Conservation (phyloP, 2,113 vertebrate genomes). For the Brienomyrus longianalis region DNA sequence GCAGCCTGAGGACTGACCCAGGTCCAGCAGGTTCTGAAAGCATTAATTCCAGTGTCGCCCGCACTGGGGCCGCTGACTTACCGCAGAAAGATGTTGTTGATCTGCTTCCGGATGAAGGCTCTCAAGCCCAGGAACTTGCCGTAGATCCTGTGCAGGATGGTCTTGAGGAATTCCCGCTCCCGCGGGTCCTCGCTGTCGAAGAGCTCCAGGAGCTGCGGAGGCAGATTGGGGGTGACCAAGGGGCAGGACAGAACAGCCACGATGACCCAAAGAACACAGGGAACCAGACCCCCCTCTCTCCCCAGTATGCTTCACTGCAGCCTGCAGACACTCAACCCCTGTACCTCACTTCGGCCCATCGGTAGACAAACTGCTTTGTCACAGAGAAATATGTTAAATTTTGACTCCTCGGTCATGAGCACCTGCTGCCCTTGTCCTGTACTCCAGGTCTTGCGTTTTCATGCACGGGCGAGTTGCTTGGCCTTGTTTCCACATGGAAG, state of each 20-base stretch:
- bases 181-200: background rate
- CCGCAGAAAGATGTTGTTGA: slow-evolving; percentile 98
- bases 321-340: background rate
- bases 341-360: background rate
- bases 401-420: background rate
- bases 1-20: background rate
- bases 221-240: slow-evolving; percentile 26
- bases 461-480: background rate
- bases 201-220: slow-evolving; percentile 60
- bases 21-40: background rate
- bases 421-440: background rate
- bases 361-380: background rate
- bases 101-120: slow-evolving; percentile 97
- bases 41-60: background rate
- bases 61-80: slow-evolving; percentile 40
- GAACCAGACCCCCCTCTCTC: background rate
- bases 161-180: slow-evolving; percentile 88
- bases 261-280: background rate
- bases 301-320: background rate
- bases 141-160: slow-evolving; percentile 92
- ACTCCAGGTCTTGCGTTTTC: background rate
- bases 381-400: background rate
- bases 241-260: background rate
- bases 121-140: slow-evolving; percentile 94
- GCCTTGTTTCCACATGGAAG: background rate